Evolutionary conservation across 2,888 invertebrate species (phyloP).

Genomic region (Caenorhabditis sp.): DNA sequence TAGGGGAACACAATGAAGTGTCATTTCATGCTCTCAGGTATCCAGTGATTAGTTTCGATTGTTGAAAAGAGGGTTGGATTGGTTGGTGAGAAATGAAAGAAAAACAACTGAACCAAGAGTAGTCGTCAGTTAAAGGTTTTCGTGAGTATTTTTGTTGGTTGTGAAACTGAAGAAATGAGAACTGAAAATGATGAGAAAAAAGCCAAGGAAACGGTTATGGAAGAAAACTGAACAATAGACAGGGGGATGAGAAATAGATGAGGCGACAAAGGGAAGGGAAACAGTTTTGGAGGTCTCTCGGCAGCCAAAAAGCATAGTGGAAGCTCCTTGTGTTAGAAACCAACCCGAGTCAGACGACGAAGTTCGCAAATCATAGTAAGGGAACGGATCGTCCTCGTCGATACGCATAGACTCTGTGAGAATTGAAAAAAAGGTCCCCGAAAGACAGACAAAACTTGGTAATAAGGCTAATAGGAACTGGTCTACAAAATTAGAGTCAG

Average conservation of each 20-base stretch:
- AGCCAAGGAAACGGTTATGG: slow-evolving; percentile 7
- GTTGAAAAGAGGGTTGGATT: neutral
- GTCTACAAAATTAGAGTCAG: neutral
- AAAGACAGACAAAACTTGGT: slow-evolving; percentile 49
- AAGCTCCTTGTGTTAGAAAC: slow-evolving; percentile 12
- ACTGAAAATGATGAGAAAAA: slow-evolving; percentile 25
- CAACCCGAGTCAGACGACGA: slow-evolving; percentile 47
- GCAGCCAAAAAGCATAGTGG: neutral
- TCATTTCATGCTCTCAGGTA: slow-evolving; percentile 24
- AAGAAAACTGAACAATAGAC: slow-evolving; percentile 33
- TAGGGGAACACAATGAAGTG: neutral
- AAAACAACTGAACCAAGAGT: slow-evolving; percentile 22
- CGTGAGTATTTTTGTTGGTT: neutral
- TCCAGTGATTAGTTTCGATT: slow-evolving; percentile 22
- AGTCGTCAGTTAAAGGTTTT: neutral
- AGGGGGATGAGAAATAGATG: neutral
- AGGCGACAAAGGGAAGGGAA: slow-evolving; percentile 32
- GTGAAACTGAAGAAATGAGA: slow-evolving; percentile 18
- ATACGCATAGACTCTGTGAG: slow-evolving; percentile 56
- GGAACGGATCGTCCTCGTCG: slow-evolving; percentile 80
- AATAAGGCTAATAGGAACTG: neutral
- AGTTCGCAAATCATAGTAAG: slow-evolving; percentile 66
- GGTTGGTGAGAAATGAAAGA: slow-evolving; percentile 1
- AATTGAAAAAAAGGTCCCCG: neutral
- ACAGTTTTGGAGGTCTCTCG: neutral